Evolutionary conservation across 1,140 invertebrate genomes (phyloP).

Genomic region (Drosophila punjabiensis): DNA sequence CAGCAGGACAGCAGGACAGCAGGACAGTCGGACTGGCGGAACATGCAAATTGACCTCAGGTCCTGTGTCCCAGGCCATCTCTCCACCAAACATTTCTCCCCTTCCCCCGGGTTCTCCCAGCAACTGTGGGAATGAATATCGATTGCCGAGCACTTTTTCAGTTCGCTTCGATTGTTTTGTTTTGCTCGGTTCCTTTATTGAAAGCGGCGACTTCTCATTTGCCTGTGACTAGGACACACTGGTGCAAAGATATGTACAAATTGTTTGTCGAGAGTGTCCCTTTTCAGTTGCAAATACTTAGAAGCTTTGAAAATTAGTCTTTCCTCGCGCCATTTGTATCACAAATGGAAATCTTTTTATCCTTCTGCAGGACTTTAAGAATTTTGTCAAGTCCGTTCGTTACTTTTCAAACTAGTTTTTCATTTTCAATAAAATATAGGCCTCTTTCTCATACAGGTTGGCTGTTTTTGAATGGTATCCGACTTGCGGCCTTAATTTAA

Average conservation of each 20-base stretch:
- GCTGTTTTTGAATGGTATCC: no score
- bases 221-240: conserved; percentile 21
- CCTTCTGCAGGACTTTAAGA: neutral
- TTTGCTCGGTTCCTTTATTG: conserved; percentile 44
- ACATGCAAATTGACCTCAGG: conserved; percentile 49
- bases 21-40: conserved; percentile 4
- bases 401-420: neutral
- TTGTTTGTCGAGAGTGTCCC: no score
- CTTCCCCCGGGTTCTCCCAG: neutral
- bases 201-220: conserved; percentile 29
- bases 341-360: neutral
- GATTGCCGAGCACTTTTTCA: conserved; percentile 43
- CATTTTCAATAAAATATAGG: no score
- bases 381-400: neutral
- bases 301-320: neutral
- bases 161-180: conserved; percentile 36
- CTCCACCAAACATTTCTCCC: neutral
- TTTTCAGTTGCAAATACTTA: neutral
- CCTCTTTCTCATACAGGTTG: no score
- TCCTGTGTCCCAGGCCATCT: conserved; percentile 5
- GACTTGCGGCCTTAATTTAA: no score
- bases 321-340: neutral
- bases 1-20: no score
- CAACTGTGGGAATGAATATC: conserved; percentile 31
- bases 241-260: neutral